Conservation (phyloP, 2,797 vertebrate genomes). For the Scomberomorus guttatus region DNA sequence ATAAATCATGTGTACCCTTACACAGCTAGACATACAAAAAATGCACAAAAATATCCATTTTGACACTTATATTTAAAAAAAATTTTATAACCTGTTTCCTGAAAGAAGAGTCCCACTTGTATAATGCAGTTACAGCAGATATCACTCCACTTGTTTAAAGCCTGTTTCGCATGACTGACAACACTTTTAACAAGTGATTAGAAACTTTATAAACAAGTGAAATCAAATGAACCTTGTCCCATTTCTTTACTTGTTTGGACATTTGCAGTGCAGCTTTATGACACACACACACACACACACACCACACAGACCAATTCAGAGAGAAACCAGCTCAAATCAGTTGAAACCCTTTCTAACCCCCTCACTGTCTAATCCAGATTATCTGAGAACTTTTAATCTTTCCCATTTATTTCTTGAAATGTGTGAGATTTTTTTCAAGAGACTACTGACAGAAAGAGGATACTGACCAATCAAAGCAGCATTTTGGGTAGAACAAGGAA, state of each 20-base stretch:
- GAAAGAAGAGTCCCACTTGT: background rate
- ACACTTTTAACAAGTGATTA: background rate
- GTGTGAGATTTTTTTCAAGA: slow-evolving; percentile 2
- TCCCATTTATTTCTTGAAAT: slow-evolving; percentile 2
- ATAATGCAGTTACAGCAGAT: background rate
- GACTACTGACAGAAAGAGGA: background rate
- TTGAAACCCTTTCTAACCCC: slow-evolving; percentile 17
- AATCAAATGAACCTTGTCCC: too few relatives aligned
- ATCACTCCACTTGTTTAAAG: background rate
- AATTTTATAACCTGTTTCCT: background rate
- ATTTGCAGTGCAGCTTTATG: background rate
- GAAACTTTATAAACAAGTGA: background rate
- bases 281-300: background rate
- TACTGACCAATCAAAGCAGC: background rate
- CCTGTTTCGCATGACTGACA: background rate
- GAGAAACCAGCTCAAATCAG: background rate
- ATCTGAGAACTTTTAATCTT: slow-evolving; percentile 16
- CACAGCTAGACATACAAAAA: background rate
- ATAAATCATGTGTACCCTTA: background rate
- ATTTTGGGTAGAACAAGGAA: background rate
- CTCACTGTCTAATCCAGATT: slow-evolving; percentile 38
- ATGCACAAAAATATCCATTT: background rate
- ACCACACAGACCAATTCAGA: background rate
- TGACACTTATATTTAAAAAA: background rate
- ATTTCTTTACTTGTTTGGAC: background rate